These are phyloP conservation scores for Clarias gariepinus DNA, from an alignment of 2,113 vertebrate species.

Conservation along the genomic window DNA sequence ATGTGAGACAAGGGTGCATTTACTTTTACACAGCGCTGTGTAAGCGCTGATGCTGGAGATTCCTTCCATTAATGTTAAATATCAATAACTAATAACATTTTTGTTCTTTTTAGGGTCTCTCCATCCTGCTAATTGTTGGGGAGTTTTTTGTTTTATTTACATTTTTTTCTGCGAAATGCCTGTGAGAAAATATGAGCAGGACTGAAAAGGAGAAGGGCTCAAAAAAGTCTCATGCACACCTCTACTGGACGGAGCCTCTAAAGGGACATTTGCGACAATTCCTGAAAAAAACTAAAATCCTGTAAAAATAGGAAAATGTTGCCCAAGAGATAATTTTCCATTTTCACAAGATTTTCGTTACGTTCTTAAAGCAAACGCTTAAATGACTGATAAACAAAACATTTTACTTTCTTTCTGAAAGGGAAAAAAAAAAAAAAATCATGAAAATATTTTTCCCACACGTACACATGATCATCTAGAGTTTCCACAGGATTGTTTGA, in stretches of 20 bases:
- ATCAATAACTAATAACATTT: neutral
- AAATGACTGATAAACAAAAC: no score
- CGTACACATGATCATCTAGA: no score
- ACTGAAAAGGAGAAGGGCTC: neutral
- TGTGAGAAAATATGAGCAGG: neutral
- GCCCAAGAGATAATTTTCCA: neutral
- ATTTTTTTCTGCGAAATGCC: neutral
- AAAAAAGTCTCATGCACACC: neutral
- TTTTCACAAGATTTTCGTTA: neutral
- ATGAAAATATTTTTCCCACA: no score
- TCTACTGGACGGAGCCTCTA: neutral
- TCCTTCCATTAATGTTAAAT: neutral
- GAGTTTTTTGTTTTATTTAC: neutral
- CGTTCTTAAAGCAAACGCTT: no score
- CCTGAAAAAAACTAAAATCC: neutral
- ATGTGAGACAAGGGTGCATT: neutral
- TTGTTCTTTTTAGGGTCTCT: no score
- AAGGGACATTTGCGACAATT: neutral
- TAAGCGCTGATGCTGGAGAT: neutral
- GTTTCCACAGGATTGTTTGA: no score
- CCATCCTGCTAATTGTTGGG: no score
- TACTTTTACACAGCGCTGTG: constrained; percentile 1
- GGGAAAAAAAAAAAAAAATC: no score
- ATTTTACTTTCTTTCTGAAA: no score
- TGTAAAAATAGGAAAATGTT: neutral